Evolutionary conservation across 2,888 invertebrate genomes (phyloP), one percentile per base, ranked within the genome.

Genomic region (Scaptomyza tumidula): DNA sequence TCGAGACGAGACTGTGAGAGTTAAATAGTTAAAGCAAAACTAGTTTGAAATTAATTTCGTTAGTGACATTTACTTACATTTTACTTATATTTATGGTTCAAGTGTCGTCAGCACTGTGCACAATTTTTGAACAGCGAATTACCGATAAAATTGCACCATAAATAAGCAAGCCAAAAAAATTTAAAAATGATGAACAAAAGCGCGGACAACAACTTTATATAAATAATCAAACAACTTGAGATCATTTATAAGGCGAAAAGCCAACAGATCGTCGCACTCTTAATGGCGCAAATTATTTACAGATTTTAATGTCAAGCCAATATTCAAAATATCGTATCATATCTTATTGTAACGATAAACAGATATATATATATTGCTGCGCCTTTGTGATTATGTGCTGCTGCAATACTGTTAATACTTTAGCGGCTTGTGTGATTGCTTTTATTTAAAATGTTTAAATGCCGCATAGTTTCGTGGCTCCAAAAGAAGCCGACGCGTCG

Each of bases 271-370:
- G 81, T 76, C 76, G 85, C 66, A 74, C 85, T 80, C 52, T 88
- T 86, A 80, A 86, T 88, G 88, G 88, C 71, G 71, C 70, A 71
- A 86, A 80, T 83, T 88, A 86, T 83, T 85, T 86, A 86, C 78
- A 71, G 76, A 88, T 80, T 80, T 86, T 68, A 74, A 83, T 80
- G 78, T 71, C 80, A 67, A 62, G 54, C 55, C 61, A 75, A 78
- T 70, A 75, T 67, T 59, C 52, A 24, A 60, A 63, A 55, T 53
- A 60, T 56, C 29, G 48, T 58, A 31, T 59, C 37, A 49, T 27
- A 52, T 41, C 24, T 43, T 49, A 19, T 53, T 16, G 37, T 50
- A 50, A 54, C 41, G 44, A 50, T 37, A 37, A 2, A 37, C 59
- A 71, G 52, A 63, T 7, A 35, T 6, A 37, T 57, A 71, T 49